Evolutionary conservation across 2,888 invertebrate genomes (phyloP), one percentile per base, ranked within the genome.

Genomic region (Notodonta ziczac): DNA sequence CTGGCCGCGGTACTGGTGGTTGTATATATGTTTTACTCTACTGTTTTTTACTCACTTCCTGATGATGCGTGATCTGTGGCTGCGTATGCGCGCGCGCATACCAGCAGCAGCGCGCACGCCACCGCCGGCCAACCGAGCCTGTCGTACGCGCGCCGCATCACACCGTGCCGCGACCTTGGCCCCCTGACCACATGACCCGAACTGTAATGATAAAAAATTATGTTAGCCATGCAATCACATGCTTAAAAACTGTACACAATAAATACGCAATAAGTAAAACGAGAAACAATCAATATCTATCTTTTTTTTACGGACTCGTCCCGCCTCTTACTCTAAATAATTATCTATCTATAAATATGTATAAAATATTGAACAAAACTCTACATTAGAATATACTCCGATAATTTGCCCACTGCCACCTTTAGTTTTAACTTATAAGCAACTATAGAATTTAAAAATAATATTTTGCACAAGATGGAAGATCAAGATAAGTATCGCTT

Each of bases 111-210:
- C 82, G 83, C 82, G 80, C 83, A 77, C 81, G 85, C 88, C 83
- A 83, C 83, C 80, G 81, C 82, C 82, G 84, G 84, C 89, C 85
- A 82, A 66, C 80, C 73, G 76, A 79, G 77, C 82, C 77, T 79
- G 75, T 72, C 75, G 82, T 85, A 76, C 78, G 84, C 80, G 82
- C 86, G 84, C 80, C 85, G 77, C 90, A 89, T 90, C 83, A 90
- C 85, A 85, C 88, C 77, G 86, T 84, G 83, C 84, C 85, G 81
- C 76, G 81, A 76, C 77, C 67, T 67, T 66, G 77, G 79, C 78
- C 82, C 66, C 71, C 76, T 76, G 81, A 79, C 86, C 84, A 76
- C 91, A 91, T 91, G 83, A 78, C 89, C 86, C 85, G 87, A 89
- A 85, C 91, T 92, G 81, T 0, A 85, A 87, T 80, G 80, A 84